phyloP scores from a whole-genome alignment of 1,140 invertebrate species.

The Andricus grossulariae region DNA sequence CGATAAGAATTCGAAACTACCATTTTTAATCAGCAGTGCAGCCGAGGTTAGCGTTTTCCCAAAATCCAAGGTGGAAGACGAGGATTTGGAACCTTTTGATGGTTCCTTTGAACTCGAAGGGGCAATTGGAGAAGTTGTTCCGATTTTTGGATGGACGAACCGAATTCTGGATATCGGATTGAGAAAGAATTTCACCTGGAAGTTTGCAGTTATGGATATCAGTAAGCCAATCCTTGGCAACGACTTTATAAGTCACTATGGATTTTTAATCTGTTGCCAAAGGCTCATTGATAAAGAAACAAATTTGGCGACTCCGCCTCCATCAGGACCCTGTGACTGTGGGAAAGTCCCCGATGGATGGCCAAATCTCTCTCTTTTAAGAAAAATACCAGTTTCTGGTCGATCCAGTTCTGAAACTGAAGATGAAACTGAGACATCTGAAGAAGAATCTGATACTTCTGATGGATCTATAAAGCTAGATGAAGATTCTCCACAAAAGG shows the following conservation, averaged over 20 bases:
- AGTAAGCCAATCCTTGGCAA: not conserved
- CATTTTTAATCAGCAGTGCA: no score
- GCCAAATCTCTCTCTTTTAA: not conserved
- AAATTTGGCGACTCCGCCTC: not conserved
- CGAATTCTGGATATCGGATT: not conserved
- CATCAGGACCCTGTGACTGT: constrained; percentile 7
- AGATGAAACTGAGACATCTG: not conserved
- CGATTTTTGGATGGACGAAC: no score
- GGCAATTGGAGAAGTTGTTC: no score
- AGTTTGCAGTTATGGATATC: not conserved
- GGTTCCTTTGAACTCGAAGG: no score
- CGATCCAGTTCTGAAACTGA: not conserved
- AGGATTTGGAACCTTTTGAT: no score
- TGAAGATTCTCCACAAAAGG: no score
- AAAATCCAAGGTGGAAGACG: no score
- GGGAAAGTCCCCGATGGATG: not conserved
- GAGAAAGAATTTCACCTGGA: not conserved
- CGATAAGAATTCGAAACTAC: no score
- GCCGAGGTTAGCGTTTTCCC: no score
- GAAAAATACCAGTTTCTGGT: not conserved
- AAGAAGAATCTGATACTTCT: no score
- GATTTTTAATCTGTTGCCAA: not conserved
- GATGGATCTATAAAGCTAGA: no score
- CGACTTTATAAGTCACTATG: not conserved
- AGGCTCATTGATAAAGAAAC: not conserved